Base-by-base conservation (phyloP, 2,797 vertebrate species). In the Pseudochaenichthys georgianus region DNA sequence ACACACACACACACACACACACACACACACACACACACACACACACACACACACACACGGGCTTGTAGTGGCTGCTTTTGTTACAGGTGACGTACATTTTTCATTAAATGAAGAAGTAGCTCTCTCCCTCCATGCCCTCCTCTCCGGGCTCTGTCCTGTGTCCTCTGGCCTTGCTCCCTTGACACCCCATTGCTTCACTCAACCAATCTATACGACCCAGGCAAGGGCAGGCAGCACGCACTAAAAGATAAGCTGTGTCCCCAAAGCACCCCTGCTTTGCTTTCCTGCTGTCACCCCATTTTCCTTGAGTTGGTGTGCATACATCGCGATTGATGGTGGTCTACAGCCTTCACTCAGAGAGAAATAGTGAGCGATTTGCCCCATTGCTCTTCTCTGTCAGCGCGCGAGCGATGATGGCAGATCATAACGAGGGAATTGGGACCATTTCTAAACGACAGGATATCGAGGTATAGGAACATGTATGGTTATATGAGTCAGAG, bases 101-200 rank as follows among this genome's bases (percentile, higher is more conserved):
- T 90, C 51, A 93, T 85, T 81, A 83, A 76, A 79, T 68, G 74
- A 86, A 88, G 34, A 87, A 73, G 73, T 81, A 83, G 72, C 81
- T 72, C 75, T 19, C 69, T 80, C 61, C 17, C 66, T 63, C 51
- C 9, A n/a, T 75, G 72, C 63, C 73, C 77, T 85, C 65, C 69
- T 86, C 80, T 78, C 55, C 55, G 69, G 64, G 71, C 70, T 82
- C 34, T 57, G 78, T 80, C 72, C 77, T 34, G 41, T 81, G 84
- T 88, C 82, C 83, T 80, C 72, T 68, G 58, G 77, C 74, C 80
- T 63, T 15, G 45, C 64, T 77, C 81, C 68, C 83, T 59, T 42
- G 62, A 77, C 82, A 73, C 60, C 46, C 58, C 69, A 69, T 72
- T 42, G 73, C 75, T 61, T 89, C 71, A 64, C 70, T 74, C 64